Base-by-base conservation (phyloP, 1,140 invertebrate species). In the Heterodera schachtii region DNA sequence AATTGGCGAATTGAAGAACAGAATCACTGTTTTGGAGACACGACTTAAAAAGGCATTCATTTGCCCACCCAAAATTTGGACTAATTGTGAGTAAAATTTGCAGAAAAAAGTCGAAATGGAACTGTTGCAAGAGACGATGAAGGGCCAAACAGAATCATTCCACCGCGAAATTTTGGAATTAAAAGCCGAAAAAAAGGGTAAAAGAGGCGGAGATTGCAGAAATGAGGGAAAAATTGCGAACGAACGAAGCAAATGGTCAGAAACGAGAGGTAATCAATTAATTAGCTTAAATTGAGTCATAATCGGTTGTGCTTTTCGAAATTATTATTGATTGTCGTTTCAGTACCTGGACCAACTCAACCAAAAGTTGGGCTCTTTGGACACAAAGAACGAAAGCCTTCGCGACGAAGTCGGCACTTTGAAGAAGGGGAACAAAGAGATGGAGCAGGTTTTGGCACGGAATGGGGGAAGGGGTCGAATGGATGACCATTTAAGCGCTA, bases 31-130 rank as follows among this genome's bases (percentile, higher is more conserved):
- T 8, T 44, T 83, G n/a, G 81, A 82, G 64, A 46, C 60, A 3
- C 67, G 71, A 75, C 69, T 82, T 1, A 69, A 82, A 57, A 60
- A 67, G 82, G 81, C 73, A 44, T 11, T 71, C 49, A 8, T 71
- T 71, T 71, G 31, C 7, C 1, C 1, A 16, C 19, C 11, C 19
- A 71, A 71, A 1, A 41, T 71, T n/a, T 11, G 31, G 49, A 52
- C 2, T 11, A 11, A 52, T 11, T 6, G 9, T 6, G 9, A 49
- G 4, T 9, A 11, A 52, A 71, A 71, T 78, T 81, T 82, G 21
- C 75, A 82, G 81, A 82, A 82, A 7, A 49, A 82, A 43, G 84
- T 66, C 13, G 81, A 82, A 46, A 3, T 81, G 74, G 79, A 81
- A 49, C 3, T 81, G 44, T 47, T 57, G 64, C 79, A 66, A 6